Evolutionary conservation across 2,888 invertebrate genomes (phyloP).

Genomic region (Dorcus parallelipipedus): DNA sequence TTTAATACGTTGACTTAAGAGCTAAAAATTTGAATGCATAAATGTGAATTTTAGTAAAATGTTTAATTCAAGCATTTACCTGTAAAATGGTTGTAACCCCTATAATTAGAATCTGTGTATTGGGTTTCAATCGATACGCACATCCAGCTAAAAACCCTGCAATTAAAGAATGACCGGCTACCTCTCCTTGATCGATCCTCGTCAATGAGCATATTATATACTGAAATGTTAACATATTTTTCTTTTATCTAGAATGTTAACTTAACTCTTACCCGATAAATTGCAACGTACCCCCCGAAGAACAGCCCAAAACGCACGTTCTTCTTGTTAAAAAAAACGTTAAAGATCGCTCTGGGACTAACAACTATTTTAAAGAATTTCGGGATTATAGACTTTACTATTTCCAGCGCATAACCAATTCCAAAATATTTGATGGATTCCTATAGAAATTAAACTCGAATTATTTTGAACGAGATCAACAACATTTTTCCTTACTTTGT

Average conservation of each 20-base stretch:
- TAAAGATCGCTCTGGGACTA: slow-evolving; percentile 23
- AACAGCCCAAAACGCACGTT: slow-evolving; percentile 36
- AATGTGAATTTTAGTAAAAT: not conserved
- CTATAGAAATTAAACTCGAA: slow-evolving; percentile 21
- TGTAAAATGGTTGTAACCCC: slow-evolving; percentile 55
- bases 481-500: slow-evolving; percentile 12
- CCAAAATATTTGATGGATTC: slow-evolving; percentile 32
- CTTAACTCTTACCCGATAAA: slow-evolving; percentile 33
- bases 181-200: slow-evolving; percentile 47
- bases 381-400: slow-evolving; percentile 28
- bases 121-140: slow-evolving; percentile 54
- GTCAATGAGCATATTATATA: slow-evolving; percentile 51
- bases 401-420: slow-evolving; percentile 31
- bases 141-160: slow-evolving; percentile 57
- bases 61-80: slow-evolving; percentile 36
- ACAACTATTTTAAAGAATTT: slow-evolving; percentile 21
- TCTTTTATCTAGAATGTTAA: not conserved
- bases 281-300: slow-evolving; percentile 34
- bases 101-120: slow-evolving; percentile 53
- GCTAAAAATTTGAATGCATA: slow-evolving; percentile 8
- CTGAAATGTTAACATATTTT: slow-evolving; percentile 27
- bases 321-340: slow-evolving; percentile 26
- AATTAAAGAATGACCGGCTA: slow-evolving; percentile 52
- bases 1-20: slow-evolving; percentile 20
- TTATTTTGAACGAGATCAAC: not conserved